phyloP scores from a whole-genome alignment of 2,888 invertebrate genomes.

The Chrysina gloriosa region DNA sequence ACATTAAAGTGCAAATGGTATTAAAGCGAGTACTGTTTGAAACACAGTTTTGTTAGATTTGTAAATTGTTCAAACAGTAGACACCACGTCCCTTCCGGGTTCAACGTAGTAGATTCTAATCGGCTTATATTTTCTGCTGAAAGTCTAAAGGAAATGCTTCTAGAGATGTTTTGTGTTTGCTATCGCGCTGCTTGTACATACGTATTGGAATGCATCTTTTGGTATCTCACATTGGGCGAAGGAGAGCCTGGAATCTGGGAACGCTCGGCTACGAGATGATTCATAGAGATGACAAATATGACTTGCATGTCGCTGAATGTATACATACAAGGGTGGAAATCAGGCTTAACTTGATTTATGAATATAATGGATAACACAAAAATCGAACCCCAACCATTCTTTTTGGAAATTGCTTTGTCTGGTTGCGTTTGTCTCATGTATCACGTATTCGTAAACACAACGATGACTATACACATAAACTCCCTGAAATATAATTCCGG shows the following conservation, averaged over 20 bases:
- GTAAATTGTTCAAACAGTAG: too few relatives aligned
- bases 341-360: slow-evolving; percentile 53
- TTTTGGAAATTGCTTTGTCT: slow-evolving; percentile 39
- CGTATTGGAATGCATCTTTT: slow-evolving; percentile 23
- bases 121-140: too few relatives aligned
- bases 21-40: too few relatives aligned
- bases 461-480: not conserved
- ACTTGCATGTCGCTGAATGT: slow-evolving; percentile 54
- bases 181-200: not conserved
- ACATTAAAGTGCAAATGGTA: too few relatives aligned
- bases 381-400: slow-evolving; percentile 40
- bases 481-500: not conserved
- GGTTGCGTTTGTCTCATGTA: not conserved
- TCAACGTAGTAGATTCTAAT: too few relatives aligned
- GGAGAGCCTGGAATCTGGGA: slow-evolving; percentile 41
- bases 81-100: too few relatives aligned
- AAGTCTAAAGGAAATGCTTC: too few relatives aligned
- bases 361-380: slow-evolving; percentile 40
- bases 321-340: slow-evolving; percentile 50
- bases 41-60: too few relatives aligned
- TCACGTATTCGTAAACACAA: not conserved
- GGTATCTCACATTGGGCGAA: not conserved
- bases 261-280: slow-evolving; percentile 47
- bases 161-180: not conserved
- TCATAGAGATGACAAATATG: slow-evolving; percentile 56